Percentiles rank a stretch among this genome's conserved stretches.
Evolutionary conservation across 1,140 invertebrate genomes (phyloP).

Genomic region (Paracyclopina nana): DNA sequence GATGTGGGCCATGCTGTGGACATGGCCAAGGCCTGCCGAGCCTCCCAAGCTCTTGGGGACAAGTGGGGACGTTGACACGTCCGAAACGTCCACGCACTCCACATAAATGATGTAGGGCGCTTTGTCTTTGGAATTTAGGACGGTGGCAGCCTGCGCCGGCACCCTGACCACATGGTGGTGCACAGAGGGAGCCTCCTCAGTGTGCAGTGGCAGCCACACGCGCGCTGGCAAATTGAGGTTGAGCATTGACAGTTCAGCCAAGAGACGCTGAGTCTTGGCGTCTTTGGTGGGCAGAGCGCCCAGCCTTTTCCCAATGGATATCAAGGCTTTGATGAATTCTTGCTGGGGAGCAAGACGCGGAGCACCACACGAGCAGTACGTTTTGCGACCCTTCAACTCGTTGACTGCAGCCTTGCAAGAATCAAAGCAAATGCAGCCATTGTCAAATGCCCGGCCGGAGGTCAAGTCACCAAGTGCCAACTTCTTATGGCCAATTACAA

Average conservation of each 20-base stretch:
- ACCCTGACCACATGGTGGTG: conserved; percentile 72
- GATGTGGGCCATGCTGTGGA: no score
- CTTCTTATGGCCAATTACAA: conserved; percentile 22
- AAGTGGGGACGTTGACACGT: conserved; percentile 52
- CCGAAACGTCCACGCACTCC: conserved; percentile 79
- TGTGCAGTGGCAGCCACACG: conserved; percentile 82
- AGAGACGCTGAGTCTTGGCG: conserved; percentile 64
- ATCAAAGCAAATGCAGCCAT: conserved; percentile 71
- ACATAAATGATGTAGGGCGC: conserved; percentile 94
- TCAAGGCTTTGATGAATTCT: conserved; percentile 64
- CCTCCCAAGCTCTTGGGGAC: conserved; percentile 48
- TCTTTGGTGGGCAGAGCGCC: conserved; percentile 82
- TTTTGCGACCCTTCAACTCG: conserved; percentile 45
- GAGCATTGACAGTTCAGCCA: conserved; percentile 73
- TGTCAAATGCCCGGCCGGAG: conserved; percentile 85
- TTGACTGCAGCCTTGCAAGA: conserved; percentile 51
- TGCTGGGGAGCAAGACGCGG: conserved; percentile 59
- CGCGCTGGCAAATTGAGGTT: conserved; percentile 91
- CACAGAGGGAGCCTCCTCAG: conserved; percentile 31
- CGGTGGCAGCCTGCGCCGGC: conserved; percentile 79
- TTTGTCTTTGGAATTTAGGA: conserved; percentile 98
- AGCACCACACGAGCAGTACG: conserved; percentile 42
- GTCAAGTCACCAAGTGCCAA: conserved; percentile 63
- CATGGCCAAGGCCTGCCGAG: no score
- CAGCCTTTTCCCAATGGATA: conserved; percentile 72